Conservation (phyloP, 2,888 invertebrate genomes). For the Pheosia tremula region DNA sequence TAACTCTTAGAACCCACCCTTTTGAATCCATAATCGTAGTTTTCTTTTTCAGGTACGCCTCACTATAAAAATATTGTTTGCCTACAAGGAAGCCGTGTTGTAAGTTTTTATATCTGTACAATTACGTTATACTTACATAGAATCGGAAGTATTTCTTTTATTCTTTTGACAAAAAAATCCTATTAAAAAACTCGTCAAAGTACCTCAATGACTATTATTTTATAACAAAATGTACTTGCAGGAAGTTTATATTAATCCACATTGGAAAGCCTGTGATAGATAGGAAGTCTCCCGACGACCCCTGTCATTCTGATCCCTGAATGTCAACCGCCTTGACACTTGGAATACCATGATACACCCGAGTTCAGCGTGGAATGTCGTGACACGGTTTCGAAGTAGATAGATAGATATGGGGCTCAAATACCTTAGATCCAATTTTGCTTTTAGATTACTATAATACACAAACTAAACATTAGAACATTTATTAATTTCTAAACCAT, state of each 20-base stretch:
- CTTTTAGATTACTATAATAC: conserved; percentile 17
- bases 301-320: conserved; percentile 39
- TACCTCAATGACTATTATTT: not conserved
- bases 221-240: not conserved
- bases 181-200: no score
- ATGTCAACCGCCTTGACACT: conserved; percentile 52
- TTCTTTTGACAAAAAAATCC: no score
- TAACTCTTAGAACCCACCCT: conserved; percentile 34
- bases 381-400: conserved; percentile 48
- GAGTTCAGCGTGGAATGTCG: conserved; percentile 50
- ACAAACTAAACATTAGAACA: not conserved
- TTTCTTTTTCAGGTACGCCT: conserved; percentile 46
- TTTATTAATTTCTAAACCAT: no score
- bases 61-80: conserved; percentile 14
- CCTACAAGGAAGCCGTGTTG: conserved; percentile 17
- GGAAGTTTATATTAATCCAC: conserved; percentile 19
- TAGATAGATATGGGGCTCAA: conserved; percentile 43
- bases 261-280: conserved; percentile 24
- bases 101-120: conserved; percentile 10
- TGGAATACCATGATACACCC: conserved; percentile 48
- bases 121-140: no score
- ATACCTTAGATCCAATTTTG: conserved; percentile 45
- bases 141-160: no score
- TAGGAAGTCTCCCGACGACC: conserved; percentile 31
- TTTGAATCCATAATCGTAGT: conserved; percentile 24